These are phyloP conservation scores for Notocelia uddmanniana DNA, from an alignment of 2,888 invertebrate species.

Conservation along the genomic window DNA sequence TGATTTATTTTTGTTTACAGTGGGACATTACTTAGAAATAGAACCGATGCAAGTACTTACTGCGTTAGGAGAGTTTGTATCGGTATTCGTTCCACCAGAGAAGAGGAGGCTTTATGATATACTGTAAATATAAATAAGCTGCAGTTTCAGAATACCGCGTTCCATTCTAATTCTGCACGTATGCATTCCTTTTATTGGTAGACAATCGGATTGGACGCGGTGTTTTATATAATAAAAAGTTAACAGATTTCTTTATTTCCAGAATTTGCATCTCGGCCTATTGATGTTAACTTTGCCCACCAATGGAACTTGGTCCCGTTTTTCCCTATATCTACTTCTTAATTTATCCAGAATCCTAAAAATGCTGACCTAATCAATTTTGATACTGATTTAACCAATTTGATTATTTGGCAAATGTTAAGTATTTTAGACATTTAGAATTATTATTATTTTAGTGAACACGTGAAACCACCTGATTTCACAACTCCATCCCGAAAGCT, in stretches of 20 bases:
- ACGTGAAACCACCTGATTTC: slow-evolving; percentile 73
- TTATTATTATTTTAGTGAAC: slow-evolving; percentile 61
- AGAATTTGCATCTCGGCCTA: too few relatives aligned
- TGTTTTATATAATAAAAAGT: neutral
- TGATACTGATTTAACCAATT: too few relatives aligned
- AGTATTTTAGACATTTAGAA: too few relatives aligned
- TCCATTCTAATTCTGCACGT: neutral
- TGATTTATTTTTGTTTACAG: slow-evolving; percentile 55
- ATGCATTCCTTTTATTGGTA: neutral
- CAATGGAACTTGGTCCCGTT: neutral
- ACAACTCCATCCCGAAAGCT: slow-evolving; percentile 85
- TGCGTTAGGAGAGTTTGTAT: slow-evolving; percentile 88
- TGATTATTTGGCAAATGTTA: too few relatives aligned
- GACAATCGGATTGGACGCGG: neutral
- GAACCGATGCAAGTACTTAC: slow-evolving; percentile 88
- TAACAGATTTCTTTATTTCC: too few relatives aligned
- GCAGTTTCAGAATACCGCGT: neutral
- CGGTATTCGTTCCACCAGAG: slow-evolving; percentile 74
- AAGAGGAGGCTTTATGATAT: slow-evolving; percentile 72
- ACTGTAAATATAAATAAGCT: slow-evolving; percentile 63
- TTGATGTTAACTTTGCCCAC: neutral
- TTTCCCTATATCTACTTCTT: too few relatives aligned
- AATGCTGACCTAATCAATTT: too few relatives aligned
- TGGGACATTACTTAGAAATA: slow-evolving; percentile 88
- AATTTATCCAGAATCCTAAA: too few relatives aligned